Evolutionary conservation across 2,797 vertebrate species (phyloP), one percentile per base, ranked within the genome.

Genomic region (Pterois miles): DNA sequence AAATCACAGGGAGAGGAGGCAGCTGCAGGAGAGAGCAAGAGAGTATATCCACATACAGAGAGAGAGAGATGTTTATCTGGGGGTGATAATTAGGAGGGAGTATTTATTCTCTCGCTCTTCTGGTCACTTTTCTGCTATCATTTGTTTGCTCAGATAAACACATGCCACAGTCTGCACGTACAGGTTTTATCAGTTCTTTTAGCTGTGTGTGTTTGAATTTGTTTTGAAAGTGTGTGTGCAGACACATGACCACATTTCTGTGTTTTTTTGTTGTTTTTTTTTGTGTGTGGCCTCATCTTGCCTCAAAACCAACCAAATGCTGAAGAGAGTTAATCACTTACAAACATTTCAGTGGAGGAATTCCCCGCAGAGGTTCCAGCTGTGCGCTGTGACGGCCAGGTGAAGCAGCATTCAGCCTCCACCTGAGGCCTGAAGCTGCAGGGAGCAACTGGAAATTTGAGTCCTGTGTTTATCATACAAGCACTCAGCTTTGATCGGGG

Each of bases 1-100:
- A 92, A 93, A 91, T 91, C 87, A 87, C 80, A 84, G 86, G 76
- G 75, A 85, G 68, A 72, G 14, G 75, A 88, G 69, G 78, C 86
- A 88, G 89, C 82, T 91, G 89, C 67, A 46, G 48, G 78, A 84
- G 75, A 54, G 75, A 36, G 60, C 25, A 50, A 66, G 62, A 67
- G 52, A 52, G 34, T 43, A 74, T 29, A 33, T 29, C 57, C 27
- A 57, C n/a, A 22, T 2, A 65, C 14, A 31, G 20, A 36, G 62
- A 50, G 74, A 71, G 72, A 64, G 74, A 80, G 76, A 84, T 86
- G 65, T 79, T 86, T 88, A 90, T 91, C 83, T 78, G 65, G 20
- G 53, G 22, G 38, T 53, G 70, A 83, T 88, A 83, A 90, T 92
- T 88, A 81, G 43, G 57, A 66, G 69, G 66, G 38, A 79, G 76